Percentiles rank a stretch among this genome's conserved stretches.
Evolutionary conservation across 2,888 invertebrate genomes (phyloP).

Genomic region (Candidula unifasciata): DNA sequence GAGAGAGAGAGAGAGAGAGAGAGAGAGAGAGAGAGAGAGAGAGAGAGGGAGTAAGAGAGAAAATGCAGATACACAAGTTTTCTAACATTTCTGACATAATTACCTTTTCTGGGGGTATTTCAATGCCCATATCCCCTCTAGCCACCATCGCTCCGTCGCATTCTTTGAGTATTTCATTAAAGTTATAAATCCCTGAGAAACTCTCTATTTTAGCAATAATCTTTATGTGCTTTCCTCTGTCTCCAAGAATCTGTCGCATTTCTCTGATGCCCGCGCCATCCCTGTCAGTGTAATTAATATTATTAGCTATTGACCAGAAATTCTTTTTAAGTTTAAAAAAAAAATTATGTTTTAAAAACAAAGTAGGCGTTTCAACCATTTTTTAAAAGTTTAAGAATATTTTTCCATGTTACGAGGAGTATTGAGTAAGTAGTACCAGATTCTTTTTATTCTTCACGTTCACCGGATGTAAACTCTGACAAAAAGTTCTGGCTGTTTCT

Average conservation of each 20-base stretch:
- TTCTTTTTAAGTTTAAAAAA: neutral
- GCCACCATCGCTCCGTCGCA: slow-evolving; percentile 99
- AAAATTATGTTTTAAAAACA: no score
- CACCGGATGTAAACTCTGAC: no score
- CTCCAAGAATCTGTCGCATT: slow-evolving; percentile 89
- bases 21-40: no score
- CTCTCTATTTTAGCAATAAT: slow-evolving; percentile 99
- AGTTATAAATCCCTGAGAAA: slow-evolving; percentile 87
- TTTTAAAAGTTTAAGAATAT: no score
- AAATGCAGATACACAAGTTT: no score
- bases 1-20: no score
- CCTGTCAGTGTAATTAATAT: slow-evolving; percentile 76
- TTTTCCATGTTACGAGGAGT: no score
- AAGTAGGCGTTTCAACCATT: no score
- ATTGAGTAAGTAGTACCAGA: no score
- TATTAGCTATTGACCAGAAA: neutral
- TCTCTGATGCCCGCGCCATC: slow-evolving; percentile 90
- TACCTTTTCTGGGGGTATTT: slow-evolving; percentile 91
- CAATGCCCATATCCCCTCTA: slow-evolving; percentile 97
- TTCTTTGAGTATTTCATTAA: slow-evolving; percentile 95
- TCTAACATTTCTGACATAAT: neutral
- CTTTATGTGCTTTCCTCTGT: slow-evolving; percentile 90
- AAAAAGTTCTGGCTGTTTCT: no score
- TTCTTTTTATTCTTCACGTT: no score
- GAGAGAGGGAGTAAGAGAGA: no score